Evolutionary conservation across 2,797 vertebrate genomes (phyloP), one percentile per base, ranked within the genome.

Genomic region (Danio tinwini): DNA sequence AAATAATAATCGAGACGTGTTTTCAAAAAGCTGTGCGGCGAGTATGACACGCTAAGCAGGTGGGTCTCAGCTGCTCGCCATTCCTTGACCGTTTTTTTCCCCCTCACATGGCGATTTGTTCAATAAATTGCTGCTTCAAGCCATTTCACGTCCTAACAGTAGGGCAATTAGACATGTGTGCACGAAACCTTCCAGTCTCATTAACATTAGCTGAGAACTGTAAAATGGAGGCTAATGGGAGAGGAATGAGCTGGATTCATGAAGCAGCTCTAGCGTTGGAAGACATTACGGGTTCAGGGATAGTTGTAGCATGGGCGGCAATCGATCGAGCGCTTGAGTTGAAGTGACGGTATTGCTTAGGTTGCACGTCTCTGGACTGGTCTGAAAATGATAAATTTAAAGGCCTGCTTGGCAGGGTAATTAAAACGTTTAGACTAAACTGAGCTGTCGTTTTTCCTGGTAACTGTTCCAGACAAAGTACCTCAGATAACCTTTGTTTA

Each of bases 341-440:
- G 85, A 85, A 88, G 89, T 85, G 87, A 87, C 84, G 86, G 86
- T 93, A 91, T 89, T 91, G 90, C 90, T 92, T 87, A 85, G 88
- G 87, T 86, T 91, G 91, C 91, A 90, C 55, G 84, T 91, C 82
- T 85, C 78, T 47, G 80, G 86, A 90, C 87, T 88, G 58, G 84
- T 84, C 86, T 89, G 85, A 89, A 89, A 87, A 91, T 92, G 90
- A 93, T 92, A 91, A 91, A 94, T 92, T 91, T 86, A 85, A 84
- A 86, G 86, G 87, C 72, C 86, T 86, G 82, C 83, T 86, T 90
- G 89, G 90, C 86, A 83, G 88, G 86, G 89, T 92, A 92, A 94
- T 94, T 88, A 87, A 89, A 85, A 85, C 69, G 62, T 85, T 85
- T 82, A 81, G 81, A 85, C 72, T 82, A 80, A 78, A 81, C 81